Evolutionary conservation across 2,113 vertebrate species (phyloP).

Genomic region (Lepidothrix coronata): DNA sequence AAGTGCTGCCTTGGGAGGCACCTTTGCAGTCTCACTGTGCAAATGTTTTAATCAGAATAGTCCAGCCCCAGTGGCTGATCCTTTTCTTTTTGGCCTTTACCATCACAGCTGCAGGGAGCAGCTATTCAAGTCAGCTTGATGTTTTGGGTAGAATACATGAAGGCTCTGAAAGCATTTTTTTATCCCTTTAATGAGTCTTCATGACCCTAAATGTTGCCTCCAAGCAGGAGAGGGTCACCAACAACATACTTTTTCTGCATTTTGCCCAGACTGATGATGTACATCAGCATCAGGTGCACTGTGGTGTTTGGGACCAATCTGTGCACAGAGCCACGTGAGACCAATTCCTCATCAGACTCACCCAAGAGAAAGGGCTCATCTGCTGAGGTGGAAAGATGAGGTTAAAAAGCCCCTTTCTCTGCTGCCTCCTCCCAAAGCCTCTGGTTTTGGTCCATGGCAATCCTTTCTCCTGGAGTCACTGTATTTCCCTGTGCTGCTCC

Average conservation of each 20-base stretch:
- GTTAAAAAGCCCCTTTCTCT: background rate
- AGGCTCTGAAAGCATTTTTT: background rate
- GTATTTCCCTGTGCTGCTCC: background rate
- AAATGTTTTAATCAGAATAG: background rate
- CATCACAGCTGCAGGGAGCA: background rate
- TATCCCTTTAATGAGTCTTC: background rate
- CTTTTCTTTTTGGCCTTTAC: background rate
- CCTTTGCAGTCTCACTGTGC: background rate
- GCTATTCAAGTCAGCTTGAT: fast-evolving
- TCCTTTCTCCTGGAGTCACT: background rate
- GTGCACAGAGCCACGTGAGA: background rate
- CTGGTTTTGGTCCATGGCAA: background rate
- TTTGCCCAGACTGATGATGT: background rate
- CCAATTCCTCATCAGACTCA: background rate
- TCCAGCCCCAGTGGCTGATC: background rate
- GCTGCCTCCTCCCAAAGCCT: fast-evolving
- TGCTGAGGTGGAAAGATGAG: background rate
- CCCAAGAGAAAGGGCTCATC: background rate
- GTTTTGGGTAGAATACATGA: background rate
- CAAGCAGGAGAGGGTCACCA: background rate
- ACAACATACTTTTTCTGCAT: fast-evolving
- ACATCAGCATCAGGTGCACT: fast-evolving
- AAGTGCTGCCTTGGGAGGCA: background rate
- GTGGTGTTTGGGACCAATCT: fast-evolving
- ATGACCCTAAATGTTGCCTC: background rate